These are phyloP conservation scores for Cenopis cana DNA, from an alignment of 2,888 invertebrate genomes.

Conservation along the genomic window DNA sequence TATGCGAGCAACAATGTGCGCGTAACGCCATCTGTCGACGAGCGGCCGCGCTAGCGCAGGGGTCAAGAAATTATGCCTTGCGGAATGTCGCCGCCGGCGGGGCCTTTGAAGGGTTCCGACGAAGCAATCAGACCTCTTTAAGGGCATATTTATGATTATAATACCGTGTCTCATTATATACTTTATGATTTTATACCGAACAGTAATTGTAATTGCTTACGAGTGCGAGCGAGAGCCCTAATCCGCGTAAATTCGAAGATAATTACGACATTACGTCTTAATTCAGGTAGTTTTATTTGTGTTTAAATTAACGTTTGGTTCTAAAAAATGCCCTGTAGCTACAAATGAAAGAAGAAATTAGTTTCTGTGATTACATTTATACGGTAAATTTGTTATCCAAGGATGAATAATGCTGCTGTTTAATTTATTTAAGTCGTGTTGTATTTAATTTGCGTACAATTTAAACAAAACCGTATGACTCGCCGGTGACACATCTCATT, in stretches of 20 bases:
- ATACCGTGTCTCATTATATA: slow-evolving; percentile 82
- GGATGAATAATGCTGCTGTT: slow-evolving; percentile 2
- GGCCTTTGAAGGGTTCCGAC: slow-evolving; percentile 82
- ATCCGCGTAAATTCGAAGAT: slow-evolving; percentile 41
- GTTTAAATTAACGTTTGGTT: slow-evolving; percentile 15
- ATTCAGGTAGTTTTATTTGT: slow-evolving; percentile 28
- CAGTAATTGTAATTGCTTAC: slow-evolving; percentile 74
- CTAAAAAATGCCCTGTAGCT: slow-evolving; percentile 12
- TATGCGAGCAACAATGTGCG: slow-evolving; percentile 73
- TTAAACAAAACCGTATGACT: not conserved
- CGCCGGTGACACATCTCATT: slow-evolving; percentile 9
- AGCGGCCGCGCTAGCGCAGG: slow-evolving; percentile 71
- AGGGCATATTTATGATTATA: slow-evolving; percentile 84
- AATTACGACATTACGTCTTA: slow-evolving; percentile 38
- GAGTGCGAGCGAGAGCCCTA: slow-evolving; percentile 55
- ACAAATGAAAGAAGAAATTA: slow-evolving; percentile 8
- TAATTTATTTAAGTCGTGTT: slow-evolving; percentile 1
- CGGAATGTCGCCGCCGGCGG: slow-evolving; percentile 78
- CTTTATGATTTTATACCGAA: slow-evolving; percentile 82
- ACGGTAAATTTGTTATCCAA: not conserved
- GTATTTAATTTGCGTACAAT: not conserved
- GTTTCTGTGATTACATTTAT: slow-evolving; percentile 20
- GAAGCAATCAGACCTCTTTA: slow-evolving; percentile 84
- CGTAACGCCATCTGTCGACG: slow-evolving; percentile 81
- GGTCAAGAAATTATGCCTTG: slow-evolving; percentile 76